phyloP scores from a whole-genome alignment of 2,888 invertebrate species.

The Coelopa pilipes region DNA sequence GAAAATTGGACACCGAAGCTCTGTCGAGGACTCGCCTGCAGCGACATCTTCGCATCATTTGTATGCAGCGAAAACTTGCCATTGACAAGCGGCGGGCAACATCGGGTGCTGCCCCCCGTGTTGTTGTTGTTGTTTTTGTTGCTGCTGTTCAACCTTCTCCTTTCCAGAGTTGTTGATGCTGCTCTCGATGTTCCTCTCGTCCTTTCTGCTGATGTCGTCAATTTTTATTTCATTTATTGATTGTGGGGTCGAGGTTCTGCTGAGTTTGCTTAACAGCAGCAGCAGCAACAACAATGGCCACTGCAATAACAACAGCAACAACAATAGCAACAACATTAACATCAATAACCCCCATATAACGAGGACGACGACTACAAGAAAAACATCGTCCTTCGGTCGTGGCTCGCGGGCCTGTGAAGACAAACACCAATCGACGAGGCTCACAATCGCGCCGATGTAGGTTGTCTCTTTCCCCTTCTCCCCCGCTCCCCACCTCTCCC shows the following conservation, averaged over 20 bases:
- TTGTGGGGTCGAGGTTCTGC: neutral
- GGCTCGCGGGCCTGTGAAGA: slow-evolving; percentile 7
- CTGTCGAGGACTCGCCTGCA: neutral
- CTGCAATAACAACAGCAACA: neutral
- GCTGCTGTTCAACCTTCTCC: no score
- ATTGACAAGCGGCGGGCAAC: neutral
- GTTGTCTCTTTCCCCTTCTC: neutral
- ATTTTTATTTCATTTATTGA: neutral
- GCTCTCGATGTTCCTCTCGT: no score
- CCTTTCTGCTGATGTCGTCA: no score
- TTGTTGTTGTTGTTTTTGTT: slow-evolving; percentile 6
- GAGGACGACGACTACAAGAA: slow-evolving; percentile 11
- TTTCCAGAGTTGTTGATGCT: no score
- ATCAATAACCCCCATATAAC: neutral
- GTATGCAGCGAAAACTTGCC: slow-evolving; percentile 6
- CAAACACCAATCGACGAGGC: slow-evolving; percentile 5
- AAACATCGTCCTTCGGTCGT: neutral
- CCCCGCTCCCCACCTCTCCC: no score
- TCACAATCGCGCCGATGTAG: neutral
- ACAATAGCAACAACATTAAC: neutral
- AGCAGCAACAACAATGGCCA: slow-evolving; percentile 7
- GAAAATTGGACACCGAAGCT: neutral
- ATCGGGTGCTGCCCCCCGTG: no score
- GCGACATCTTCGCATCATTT: slow-evolving; percentile 5
- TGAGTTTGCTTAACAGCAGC: slow-evolving; percentile 11